A percentile compares a stretch with the other conserved stretches of the same genome.
Conservation (phyloP, 1,140 invertebrate species). For the Cotesia typhae region DNA sequence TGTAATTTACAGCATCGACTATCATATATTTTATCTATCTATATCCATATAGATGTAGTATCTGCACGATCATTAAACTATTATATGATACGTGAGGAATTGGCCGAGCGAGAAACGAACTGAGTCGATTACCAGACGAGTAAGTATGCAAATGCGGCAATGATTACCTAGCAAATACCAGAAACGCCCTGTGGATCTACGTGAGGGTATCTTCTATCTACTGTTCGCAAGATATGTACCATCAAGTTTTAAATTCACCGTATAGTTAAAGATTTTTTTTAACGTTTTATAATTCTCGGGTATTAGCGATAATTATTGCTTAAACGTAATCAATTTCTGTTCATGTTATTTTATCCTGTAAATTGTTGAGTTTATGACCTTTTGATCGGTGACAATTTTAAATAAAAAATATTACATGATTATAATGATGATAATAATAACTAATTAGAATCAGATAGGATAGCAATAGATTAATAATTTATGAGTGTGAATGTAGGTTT, state of each 20-base stretch:
- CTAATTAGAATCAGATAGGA: conserved; percentile 4
- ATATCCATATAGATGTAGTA: background rate
- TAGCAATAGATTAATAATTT: background rate
- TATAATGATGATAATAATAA: background rate
- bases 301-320: no score
- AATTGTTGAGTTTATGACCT: no score
- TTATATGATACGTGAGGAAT: conserved; percentile 19
- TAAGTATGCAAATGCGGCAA: conserved; percentile 31
- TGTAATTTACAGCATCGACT: background rate
- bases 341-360: no score
- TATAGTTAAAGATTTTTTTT: conserved; percentile 14
- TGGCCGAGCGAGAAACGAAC: conserved; percentile 19
- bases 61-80: no score
- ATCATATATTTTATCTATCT: background rate
- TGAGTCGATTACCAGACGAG: conserved; percentile 29
- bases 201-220: conserved; percentile 21
- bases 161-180: conserved; percentile 32
- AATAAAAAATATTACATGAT: background rate
- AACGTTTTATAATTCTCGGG: no score
- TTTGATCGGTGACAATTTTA: no score
- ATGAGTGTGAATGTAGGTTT: background rate
- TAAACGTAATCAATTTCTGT: no score
- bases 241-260: background rate
- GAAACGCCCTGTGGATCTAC: conserved; percentile 17
- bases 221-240: conserved; percentile 3